Conservation (phyloP, 2,797 vertebrate genomes). For the Syndactyla subalaris region DNA sequence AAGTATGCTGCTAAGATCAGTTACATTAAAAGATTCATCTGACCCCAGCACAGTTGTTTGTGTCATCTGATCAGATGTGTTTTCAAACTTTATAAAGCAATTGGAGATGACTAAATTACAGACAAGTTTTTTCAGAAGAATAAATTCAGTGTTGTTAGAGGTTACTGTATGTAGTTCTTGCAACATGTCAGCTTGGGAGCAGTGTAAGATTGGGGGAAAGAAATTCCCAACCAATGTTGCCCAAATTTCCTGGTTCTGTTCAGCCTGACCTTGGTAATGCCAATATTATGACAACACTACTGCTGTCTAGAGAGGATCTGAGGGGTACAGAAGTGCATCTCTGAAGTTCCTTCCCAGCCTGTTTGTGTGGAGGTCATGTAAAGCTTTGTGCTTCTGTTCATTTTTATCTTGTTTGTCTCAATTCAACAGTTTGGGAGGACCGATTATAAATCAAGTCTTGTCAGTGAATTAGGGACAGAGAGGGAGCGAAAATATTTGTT, state of each 20-base stretch:
- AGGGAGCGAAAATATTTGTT: background rate
- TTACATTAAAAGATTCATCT: background rate
- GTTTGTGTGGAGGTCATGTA: fast-evolving
- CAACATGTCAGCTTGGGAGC: background rate
- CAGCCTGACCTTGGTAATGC: background rate
- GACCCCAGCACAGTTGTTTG: background rate
- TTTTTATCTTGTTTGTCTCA: background rate
- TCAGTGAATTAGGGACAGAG: background rate
- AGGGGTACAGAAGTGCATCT: background rate
- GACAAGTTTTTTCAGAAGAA: background rate
- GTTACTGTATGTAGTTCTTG: background rate
- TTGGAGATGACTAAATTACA: background rate
- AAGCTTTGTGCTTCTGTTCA: background rate
- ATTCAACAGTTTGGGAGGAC: background rate
- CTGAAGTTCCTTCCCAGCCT: background rate
- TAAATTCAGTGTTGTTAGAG: background rate
- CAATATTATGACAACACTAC: background rate
- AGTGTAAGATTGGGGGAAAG: background rate
- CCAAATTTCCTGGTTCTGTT: background rate
- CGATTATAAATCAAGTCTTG: background rate
- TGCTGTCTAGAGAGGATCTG: background rate
- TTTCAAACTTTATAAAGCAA: background rate
- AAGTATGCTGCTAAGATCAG: background rate
- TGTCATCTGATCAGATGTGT: background rate
- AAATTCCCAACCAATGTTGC: background rate